Base-by-base conservation (phyloP, 2,113 vertebrate genomes). In the Crotalus helleri region DNA sequence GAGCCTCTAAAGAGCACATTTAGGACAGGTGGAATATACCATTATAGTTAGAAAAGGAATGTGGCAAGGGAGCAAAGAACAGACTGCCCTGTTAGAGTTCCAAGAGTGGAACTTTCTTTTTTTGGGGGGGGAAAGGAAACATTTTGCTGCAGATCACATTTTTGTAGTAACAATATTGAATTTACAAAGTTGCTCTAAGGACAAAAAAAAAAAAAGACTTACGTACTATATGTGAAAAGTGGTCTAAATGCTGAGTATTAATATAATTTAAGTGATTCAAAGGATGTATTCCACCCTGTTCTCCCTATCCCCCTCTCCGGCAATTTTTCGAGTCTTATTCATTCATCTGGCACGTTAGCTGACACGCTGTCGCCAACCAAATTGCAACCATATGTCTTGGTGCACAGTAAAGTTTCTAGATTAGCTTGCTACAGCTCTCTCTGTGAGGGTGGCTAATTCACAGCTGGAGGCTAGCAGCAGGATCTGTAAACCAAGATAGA, bases 341-440 rank as follows among this genome's bases (percentile, higher is more conserved):
- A 57, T 81, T 89, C 61, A 92, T 92, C 39, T 85, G 87, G 85
- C 39, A 89, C 6, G 29, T 26, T 55, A 46, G 26, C 87, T 58
- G 92, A 23, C 64, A 46, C 10, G 33, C 92, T 21, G 61, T 74
- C 59, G 10, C 64, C 53, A 49, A 54, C 61, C 39, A 46, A 81
- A 92, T 92, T 85, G 24, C 44, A 89, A 89, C 92, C 92, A 89
- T 44, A 92, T 89, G 92, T 81, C 39, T 49, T 44, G 53, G 26
- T 17, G 53, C 19, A 58, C 61, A 85, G 61, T 55, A 15, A 58
- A 29, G 29, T 89, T 89, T 92, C 53, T 61, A 89, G 61, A 92
- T 46, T 24, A 24, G 61, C 64, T 58, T 58, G 87, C 74, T 51
- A 46, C 53, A n/a, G 21, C 26, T 26, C 61, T n/a, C 33, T 8